Evolutionary conservation across 37 sponge, comb jelly and placozoan genomes (phyloP).

Genomic region (Dysidea cf. avara): DNA sequence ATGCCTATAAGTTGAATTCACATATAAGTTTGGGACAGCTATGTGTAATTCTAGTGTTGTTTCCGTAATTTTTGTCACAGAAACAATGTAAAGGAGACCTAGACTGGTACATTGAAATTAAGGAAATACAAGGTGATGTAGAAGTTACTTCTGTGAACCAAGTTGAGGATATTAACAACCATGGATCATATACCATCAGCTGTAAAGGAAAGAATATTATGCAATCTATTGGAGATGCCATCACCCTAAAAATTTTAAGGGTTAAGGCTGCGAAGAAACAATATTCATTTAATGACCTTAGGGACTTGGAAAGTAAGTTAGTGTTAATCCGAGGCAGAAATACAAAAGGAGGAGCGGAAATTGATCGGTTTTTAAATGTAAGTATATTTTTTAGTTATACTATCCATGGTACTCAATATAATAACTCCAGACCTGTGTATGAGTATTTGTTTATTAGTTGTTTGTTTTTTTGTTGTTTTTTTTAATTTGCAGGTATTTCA

Average conservation of each 20-base stretch:
- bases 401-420: no score
- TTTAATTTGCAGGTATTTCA: slow-evolving; percentile 46
- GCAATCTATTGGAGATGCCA: slow-evolving; percentile 32
- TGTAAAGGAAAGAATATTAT: background rate
- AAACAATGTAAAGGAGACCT: slow-evolving; percentile 43
- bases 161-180: slow-evolving; percentile 49
- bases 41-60: background rate
- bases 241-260: slow-evolving; percentile 13
- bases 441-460: no score
- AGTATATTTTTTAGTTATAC: background rate
- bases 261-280: slow-evolving; percentile 16
- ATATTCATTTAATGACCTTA: slow-evolving; percentile 62
- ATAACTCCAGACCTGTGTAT: no score
- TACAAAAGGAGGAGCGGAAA: slow-evolving; percentile 39
- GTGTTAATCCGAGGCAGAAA: slow-evolving; percentile 74
- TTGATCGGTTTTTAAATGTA: slow-evolving; percentile 57
- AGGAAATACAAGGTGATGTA: slow-evolving; percentile 63
- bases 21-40: background rate
- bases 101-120: slow-evolving; percentile 67
- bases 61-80: slow-evolving; percentile 6
- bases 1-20: background rate
- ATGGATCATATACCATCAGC: slow-evolving; percentile 52
- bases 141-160: slow-evolving; percentile 64
- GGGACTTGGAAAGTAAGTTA: slow-evolving; percentile 78
- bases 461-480: slow-evolving; percentile 1